These are phyloP conservation scores for Hippasteria phrygiana DNA, from an alignment of 53 echinoderm and acorn worm genomes.

Conservation along the genomic window DNA sequence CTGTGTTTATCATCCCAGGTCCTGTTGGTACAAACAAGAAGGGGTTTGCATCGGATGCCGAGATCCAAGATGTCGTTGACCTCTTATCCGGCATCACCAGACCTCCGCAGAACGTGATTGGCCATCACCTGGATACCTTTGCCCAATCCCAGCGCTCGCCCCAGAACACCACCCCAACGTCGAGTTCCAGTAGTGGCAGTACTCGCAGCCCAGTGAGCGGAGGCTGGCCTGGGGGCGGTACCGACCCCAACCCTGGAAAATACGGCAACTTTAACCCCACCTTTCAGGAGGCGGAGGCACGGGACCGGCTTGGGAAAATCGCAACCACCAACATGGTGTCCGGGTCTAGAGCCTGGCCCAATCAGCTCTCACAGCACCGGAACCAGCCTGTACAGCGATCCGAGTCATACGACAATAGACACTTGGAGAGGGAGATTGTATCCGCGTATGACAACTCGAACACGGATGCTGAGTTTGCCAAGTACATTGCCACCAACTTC, in stretches of 20 bases:
- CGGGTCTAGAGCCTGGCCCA: conserved; percentile 13
- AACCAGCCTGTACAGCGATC: conserved; percentile 1
- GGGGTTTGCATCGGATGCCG: conserved; percentile 86
- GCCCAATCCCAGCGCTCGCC: conserved; percentile 54
- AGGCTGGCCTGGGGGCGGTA: conserved; percentile 46
- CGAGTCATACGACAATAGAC: background rate
- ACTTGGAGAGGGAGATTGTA: conserved; percentile 25
- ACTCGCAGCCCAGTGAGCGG: conserved; percentile 70
- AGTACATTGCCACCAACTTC: conserved; percentile 86
- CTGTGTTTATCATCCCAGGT: background rate
- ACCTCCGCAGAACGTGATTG: conserved; percentile 41
- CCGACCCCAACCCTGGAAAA: conserved; percentile 61
- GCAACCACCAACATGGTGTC: background rate
- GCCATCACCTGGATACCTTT: conserved; percentile 63
- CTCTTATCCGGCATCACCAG: conserved; percentile 82
- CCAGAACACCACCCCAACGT: conserved; percentile 84
- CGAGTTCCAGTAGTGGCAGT: conserved; percentile 83
- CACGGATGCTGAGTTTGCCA: conserved; percentile 89
- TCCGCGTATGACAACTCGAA: conserved; percentile 67
- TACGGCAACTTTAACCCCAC: conserved; percentile 89
- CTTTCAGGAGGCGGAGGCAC: conserved; percentile 72
- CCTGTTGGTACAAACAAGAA: conserved; percentile 60
- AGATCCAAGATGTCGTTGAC: conserved; percentile 93
- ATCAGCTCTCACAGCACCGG: conserved; percentile 27
- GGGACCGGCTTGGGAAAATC: conserved; percentile 40